Evolutionary conservation across 2,888 invertebrate species (phyloP).

Genomic region (Pogonocherus hispidulus): DNA sequence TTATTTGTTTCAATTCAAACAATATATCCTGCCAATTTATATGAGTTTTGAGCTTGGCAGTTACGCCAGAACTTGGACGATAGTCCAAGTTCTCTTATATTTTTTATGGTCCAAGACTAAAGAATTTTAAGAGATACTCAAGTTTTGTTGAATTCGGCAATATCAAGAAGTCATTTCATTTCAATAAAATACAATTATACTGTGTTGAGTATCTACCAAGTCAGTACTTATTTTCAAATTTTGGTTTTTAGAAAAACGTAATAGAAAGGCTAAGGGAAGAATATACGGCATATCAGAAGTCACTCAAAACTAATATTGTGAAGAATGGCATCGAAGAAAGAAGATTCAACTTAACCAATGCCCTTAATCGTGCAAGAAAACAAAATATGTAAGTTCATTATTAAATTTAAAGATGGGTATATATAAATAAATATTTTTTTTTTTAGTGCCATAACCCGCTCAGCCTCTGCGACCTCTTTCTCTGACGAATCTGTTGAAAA

Average conservation of each 20-base stretch:
- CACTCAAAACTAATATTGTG: slow-evolving; percentile 58
- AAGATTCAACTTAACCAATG: slow-evolving; percentile 62
- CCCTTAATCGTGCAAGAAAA: slow-evolving; percentile 64
- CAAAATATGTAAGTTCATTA: slow-evolving; percentile 65
- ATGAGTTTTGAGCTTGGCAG: too few species aligned
- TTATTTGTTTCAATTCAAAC: too few species aligned
- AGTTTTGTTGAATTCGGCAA: too few species aligned
- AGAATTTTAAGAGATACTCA: too few species aligned
- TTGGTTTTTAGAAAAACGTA: slow-evolving; percentile 3
- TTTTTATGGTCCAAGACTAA: too few species aligned
- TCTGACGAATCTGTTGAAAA: slow-evolving; percentile 65
- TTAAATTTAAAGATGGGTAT: background rate
- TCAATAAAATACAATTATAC: too few species aligned
- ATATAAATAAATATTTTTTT: background rate
- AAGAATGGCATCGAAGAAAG: slow-evolving; percentile 64
- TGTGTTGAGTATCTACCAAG: too few species aligned
- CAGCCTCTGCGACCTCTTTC: slow-evolving; percentile 61
- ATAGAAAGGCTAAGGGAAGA: slow-evolving; percentile 64
- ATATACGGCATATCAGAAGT: slow-evolving; percentile 62
- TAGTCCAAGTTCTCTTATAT: too few species aligned
- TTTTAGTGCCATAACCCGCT: slow-evolving; percentile 55
- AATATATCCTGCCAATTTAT: too few species aligned
- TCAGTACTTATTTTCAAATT: background rate
- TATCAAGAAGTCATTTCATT: too few species aligned
- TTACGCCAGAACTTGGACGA: too few species aligned